Evolutionary conservation across 2,888 invertebrate genomes (phyloP).

Genomic region (Sympetrum striolatum): DNA sequence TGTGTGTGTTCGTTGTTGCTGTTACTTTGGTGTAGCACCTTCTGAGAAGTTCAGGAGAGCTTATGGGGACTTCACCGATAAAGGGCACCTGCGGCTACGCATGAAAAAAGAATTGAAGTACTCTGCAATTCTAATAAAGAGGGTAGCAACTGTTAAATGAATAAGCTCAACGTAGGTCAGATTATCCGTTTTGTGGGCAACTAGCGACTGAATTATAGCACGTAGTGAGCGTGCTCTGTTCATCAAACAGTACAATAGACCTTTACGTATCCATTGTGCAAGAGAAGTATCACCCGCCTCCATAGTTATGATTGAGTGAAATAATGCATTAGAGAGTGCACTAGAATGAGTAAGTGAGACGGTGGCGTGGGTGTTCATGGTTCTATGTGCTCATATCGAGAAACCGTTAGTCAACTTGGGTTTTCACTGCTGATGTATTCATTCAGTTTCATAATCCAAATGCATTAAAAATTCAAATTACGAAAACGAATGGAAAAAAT

Average conservation of each 20-base stretch:
- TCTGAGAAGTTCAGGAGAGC: too few species aligned
- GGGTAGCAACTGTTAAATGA: too few species aligned
- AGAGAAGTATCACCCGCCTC: background rate
- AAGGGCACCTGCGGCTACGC: too few species aligned
- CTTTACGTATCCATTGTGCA: background rate
- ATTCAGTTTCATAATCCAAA: background rate
- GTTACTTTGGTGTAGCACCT: too few species aligned
- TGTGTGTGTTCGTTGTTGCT: too few species aligned
- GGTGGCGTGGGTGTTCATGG: background rate
- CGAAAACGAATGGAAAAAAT: background rate
- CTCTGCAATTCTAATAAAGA: too few species aligned
- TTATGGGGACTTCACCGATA: too few species aligned
- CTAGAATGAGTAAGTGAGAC: background rate
- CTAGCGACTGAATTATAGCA: background rate
- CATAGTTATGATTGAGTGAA: background rate
- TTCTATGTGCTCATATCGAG: background rate
- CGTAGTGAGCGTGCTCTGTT: background rate
- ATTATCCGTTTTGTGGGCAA: background rate
- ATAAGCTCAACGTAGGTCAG: background rate
- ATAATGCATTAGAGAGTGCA: background rate
- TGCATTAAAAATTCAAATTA: background rate
- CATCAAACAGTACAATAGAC: background rate
- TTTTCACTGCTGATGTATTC: background rate
- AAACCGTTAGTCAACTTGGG: background rate
- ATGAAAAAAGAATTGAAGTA: too few species aligned